A percentile compares a stretch with the other conserved stretches of the same genome.
Conservation (phyloP, 2,113 vertebrate genomes). For the Andinoacara biseriatus region DNA sequence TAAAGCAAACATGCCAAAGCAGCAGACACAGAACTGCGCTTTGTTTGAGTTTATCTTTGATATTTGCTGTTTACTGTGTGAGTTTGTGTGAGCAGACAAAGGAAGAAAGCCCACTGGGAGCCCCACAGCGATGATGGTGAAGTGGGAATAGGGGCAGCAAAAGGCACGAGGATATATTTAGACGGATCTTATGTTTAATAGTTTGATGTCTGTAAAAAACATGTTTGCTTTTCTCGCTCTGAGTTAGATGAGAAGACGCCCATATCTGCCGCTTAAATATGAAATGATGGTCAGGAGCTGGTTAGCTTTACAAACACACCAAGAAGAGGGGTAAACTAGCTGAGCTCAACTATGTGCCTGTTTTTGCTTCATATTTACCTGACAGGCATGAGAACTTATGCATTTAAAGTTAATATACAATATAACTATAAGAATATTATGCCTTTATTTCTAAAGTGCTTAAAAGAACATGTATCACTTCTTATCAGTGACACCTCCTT, state of each 20-base stretch:
- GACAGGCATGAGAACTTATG: no score
- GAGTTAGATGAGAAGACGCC: neutral
- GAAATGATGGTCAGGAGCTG: neutral
- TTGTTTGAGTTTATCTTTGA: slow-evolving; percentile 49
- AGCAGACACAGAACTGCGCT: slow-evolving; percentile 38
- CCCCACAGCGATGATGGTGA: neutral
- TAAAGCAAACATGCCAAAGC: slow-evolving; percentile 40
- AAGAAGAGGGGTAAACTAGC: neutral
- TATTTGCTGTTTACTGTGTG: slow-evolving; percentile 39
- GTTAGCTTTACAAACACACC: neutral
- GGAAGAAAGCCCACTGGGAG: slow-evolving; percentile 11
- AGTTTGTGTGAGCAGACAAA: slow-evolving; percentile 17
- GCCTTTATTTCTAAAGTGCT: no score
- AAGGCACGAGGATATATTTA: slow-evolving; percentile 1
- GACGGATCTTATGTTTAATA: neutral
- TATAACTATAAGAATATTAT: no score
- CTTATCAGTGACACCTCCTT: no score
- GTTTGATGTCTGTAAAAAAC: neutral
- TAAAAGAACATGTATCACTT: no score
- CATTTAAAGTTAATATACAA: no score
- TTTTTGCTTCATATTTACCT: no score
- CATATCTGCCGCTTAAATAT: neutral
- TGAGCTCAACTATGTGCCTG: no score
- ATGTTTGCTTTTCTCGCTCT: neutral
- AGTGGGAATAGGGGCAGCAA: neutral